These are phyloP conservation scores for Nanger granti DNA, from an alignment of 2,113 vertebrate genomes.

Conservation along the genomic window DNA sequence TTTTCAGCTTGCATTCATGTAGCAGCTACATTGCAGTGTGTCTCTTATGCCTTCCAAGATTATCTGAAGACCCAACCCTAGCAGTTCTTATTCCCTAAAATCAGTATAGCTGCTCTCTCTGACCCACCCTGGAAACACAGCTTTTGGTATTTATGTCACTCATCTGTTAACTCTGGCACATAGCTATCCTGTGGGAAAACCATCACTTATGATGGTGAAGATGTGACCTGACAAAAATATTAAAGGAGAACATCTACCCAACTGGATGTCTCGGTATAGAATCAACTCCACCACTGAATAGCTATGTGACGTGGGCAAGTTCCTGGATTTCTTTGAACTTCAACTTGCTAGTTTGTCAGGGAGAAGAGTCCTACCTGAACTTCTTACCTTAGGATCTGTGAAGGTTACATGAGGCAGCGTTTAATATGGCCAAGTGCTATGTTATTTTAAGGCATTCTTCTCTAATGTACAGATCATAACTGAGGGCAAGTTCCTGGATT, in stretches of 20 bases:
- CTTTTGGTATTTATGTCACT: not conserved
- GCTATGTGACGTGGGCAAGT: not conserved
- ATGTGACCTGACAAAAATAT: not conserved
- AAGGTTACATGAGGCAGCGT: not conserved
- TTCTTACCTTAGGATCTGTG: not conserved
- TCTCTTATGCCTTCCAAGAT: not conserved
- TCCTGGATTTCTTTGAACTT: not conserved
- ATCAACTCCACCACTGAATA: not conserved
- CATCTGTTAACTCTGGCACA: not conserved
- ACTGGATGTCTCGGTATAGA: not conserved
- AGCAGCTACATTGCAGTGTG: not conserved
- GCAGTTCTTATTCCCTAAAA: not conserved
- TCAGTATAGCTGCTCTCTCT: not conserved
- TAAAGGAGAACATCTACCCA: not conserved
- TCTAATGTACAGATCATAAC: not conserved
- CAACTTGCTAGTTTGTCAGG: not conserved
- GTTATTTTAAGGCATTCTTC: not conserved
- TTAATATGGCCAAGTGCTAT: not conserved
- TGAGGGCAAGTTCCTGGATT: not conserved
- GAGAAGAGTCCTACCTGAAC: not conserved
- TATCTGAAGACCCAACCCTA: not conserved
- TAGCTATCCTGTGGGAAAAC: not conserved
- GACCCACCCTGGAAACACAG: not conserved
- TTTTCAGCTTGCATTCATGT: not conserved
- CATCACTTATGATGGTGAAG: not conserved